Evolutionary conservation across 2,797 vertebrate species (phyloP).

Genomic region (Tragelaphus eurycerus): DNA sequence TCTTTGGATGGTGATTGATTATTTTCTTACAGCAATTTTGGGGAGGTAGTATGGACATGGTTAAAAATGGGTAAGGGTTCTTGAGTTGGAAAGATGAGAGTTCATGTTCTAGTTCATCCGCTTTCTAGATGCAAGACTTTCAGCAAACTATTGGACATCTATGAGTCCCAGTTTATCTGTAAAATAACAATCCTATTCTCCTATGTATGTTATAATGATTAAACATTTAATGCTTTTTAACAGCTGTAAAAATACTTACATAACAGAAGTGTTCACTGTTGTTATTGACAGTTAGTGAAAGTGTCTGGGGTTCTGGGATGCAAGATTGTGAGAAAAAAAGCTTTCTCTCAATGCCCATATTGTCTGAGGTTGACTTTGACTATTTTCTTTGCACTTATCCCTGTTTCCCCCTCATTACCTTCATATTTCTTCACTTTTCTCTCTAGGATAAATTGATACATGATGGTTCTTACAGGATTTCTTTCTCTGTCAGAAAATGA

Average conservation of each 20-base stretch:
- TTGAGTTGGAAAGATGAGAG: not conserved
- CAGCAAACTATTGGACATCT: not conserved
- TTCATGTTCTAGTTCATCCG: not conserved
- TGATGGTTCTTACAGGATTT: not conserved
- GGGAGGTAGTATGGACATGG: not conserved
- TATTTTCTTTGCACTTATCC: not conserved
- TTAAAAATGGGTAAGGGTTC: not conserved
- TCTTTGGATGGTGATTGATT: not conserved
- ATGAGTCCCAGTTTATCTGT: not conserved
- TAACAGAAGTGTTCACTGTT: not conserved
- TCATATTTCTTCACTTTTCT: not conserved
- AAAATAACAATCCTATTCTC: not conserved
- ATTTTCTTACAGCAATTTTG: not conserved
- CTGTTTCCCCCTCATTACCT: not conserved
- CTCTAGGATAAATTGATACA: not conserved
- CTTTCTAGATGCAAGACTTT: not conserved
- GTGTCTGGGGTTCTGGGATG: not conserved
- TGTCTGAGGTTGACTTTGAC: not conserved
- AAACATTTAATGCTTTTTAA: not conserved
- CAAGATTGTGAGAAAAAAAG: not conserved
- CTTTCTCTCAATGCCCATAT: accelerated
- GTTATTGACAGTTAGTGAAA: not conserved
- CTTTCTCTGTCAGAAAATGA: not conserved
- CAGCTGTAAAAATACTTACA: not conserved
- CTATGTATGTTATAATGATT: not conserved